Conservation (phyloP, 2,888 invertebrate genomes). For the Eretmocerus hayati region DNA sequence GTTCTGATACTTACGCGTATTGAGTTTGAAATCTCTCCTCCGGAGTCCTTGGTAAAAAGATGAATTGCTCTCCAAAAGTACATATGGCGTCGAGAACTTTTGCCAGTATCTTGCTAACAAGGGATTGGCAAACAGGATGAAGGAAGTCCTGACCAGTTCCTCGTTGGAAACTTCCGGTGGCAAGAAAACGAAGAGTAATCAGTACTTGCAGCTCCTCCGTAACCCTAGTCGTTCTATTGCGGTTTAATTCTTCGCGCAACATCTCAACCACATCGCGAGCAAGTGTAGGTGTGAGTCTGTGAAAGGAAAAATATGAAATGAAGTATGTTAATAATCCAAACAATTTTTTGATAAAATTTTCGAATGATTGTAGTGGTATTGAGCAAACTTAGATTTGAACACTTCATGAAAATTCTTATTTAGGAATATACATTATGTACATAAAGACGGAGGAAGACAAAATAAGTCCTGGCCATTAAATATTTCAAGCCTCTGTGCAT, state of each 20-base stretch:
- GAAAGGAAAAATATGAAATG: neutral
- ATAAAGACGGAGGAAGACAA: too few relatives aligned
- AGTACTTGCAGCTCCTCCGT: slow-evolving; percentile 1
- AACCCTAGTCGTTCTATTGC: neutral
- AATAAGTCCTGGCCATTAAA: too few relatives aligned
- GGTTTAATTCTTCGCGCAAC: neutral
- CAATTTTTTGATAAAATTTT: too few relatives aligned
- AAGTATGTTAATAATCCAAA: too few relatives aligned
- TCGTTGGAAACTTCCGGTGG: neutral
- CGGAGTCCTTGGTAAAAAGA: too few relatives aligned
- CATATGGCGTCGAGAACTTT: neutral
- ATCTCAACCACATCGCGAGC: neutral
- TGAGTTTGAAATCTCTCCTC: too few relatives aligned
- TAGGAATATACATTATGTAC: too few relatives aligned
- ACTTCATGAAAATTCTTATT: too few relatives aligned
- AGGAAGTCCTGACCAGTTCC: neutral
- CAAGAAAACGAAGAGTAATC: neutral
- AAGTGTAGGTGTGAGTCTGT: neutral
- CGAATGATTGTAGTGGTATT: too few relatives aligned
- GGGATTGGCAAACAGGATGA: neutral
- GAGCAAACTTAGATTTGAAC: too few relatives aligned
- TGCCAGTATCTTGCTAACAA: neutral
- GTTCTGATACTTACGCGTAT: neutral
- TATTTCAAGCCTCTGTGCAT: too few relatives aligned
- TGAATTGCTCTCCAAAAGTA: neutral